phyloP scores from a whole-genome alignment of 2,113 vertebrate species.

The Sialia sialis region DNA sequence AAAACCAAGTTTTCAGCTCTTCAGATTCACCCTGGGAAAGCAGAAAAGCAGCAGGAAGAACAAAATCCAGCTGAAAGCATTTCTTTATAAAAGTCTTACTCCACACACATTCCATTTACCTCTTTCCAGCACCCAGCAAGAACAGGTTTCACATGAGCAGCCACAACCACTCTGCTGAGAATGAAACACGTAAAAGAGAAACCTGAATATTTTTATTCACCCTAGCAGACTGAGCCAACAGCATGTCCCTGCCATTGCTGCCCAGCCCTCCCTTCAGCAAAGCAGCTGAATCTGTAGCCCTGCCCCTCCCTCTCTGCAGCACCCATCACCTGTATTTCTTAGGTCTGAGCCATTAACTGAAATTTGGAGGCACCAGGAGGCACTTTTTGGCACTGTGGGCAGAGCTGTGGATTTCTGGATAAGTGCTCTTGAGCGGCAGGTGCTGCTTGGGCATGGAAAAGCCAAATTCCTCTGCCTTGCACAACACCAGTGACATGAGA shows the following conservation, averaged over 20 bases:
- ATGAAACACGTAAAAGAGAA: not conserved
- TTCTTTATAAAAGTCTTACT: not conserved
- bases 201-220: not conserved
- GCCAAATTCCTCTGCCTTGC: not conserved
- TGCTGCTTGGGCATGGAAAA: not conserved
- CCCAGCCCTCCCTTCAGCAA: not conserved
- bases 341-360: not conserved
- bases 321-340: not conserved
- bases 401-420: not conserved
- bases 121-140: not conserved
- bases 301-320: not conserved
- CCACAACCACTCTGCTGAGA: not conserved
- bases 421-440: not conserved
- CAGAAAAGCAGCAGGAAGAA: not conserved
- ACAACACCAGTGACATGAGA: fast-evolving
- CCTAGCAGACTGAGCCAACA: not conserved
- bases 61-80: not conserved
- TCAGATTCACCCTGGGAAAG: not conserved
- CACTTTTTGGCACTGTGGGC: not conserved
- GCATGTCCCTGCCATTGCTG: not conserved
- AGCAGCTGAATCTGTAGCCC: fast-evolving
- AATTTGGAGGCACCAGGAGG: not conserved
- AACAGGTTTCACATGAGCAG: not conserved
- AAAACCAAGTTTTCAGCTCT: not conserved
- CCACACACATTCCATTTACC: not conserved